Conservation (phyloP, 2,797 vertebrate genomes). For the Acanthurus tractus region DNA sequence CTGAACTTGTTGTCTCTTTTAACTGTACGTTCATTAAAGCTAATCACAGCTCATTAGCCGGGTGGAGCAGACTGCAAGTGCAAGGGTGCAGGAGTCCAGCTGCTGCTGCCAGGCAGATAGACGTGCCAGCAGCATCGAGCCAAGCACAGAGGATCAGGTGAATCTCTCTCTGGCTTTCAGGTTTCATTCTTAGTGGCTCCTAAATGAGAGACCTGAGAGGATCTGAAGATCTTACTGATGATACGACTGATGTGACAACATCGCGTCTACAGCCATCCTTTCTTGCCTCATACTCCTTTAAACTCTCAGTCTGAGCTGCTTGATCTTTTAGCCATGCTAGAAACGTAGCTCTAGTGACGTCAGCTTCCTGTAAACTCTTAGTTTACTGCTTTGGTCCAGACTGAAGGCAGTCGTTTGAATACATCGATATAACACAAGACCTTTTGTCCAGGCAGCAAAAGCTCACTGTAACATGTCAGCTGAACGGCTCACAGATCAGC, state of each 20-base stretch:
- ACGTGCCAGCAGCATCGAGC: conserved; percentile 8
- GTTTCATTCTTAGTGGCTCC: conserved; percentile 14
- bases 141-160: conserved; percentile 25
- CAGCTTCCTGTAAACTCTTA: neutral
- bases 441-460: neutral
- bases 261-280: neutral
- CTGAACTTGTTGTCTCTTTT: conserved; percentile 33
- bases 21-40: conserved; percentile 48
- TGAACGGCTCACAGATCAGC: conserved; percentile 1
- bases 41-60: conserved; percentile 49
- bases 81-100: conserved; percentile 16
- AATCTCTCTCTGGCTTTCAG: neutral
- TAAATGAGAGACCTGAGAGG: neutral
- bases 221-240: neutral
- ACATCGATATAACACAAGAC: neutral
- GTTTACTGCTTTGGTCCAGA: too few species aligned
- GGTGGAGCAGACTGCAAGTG: conserved; percentile 36
- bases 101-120: conserved; percentile 20
- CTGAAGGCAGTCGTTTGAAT: neutral
- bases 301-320: neutral
- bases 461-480: neutral
- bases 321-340: neutral
- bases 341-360: neutral
- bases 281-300: too few species aligned
- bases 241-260: too few species aligned